Evolutionary conservation across 2,113 vertebrate genomes (phyloP), one percentile per base, ranked within the genome.

Genomic region (Dromas ardeola): DNA sequence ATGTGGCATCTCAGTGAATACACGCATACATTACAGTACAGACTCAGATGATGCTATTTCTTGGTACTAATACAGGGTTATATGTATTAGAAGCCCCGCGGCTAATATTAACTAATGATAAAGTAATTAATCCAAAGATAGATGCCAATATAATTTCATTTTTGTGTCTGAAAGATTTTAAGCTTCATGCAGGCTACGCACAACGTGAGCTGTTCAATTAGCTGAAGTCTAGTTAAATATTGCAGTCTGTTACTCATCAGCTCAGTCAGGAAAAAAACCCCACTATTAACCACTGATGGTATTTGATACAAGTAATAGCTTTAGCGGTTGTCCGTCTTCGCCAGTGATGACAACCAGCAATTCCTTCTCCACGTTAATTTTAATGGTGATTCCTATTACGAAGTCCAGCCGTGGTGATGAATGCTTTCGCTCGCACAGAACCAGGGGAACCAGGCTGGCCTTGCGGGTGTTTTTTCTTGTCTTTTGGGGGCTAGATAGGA

Each of bases 91-190:
- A 65, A 83, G 34, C 25, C 59, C 61, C 2, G 9, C 91, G 52
- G 45, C 17, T 96, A 80, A 88, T 83, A 87, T 91, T 93, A 96
- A 56, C 62, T 92, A 87, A 88, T 86, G 50, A 90, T 90, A 96
- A 90, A 26, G 74, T 66, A 92, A 97, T 95, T 90, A 94, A 90
- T 66, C 29, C 49, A 92, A 91, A 88, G 77, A 91, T 63, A 92
- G 67, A 77, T 74, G 49, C 52, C 76, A 81, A 81, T 93, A 66
- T 87, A 66, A 89, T 86, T 90, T 77, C 14, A 67, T 70, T 93
- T 93, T 81, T 58, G 32, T 62, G 66, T 72, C 72, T 92, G 65
- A 89, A 92, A 71, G 45, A 19, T 90, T 92, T 93, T 56, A 88
- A 92, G 88, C 58, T 90, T 77, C 69, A 62, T 17, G 55, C 16